A percentile compares a stretch with the other conserved stretches of the same genome.
phyloP scores from a whole-genome alignment of 2,888 invertebrate genomes.

The Endomychus coccineus region DNA sequence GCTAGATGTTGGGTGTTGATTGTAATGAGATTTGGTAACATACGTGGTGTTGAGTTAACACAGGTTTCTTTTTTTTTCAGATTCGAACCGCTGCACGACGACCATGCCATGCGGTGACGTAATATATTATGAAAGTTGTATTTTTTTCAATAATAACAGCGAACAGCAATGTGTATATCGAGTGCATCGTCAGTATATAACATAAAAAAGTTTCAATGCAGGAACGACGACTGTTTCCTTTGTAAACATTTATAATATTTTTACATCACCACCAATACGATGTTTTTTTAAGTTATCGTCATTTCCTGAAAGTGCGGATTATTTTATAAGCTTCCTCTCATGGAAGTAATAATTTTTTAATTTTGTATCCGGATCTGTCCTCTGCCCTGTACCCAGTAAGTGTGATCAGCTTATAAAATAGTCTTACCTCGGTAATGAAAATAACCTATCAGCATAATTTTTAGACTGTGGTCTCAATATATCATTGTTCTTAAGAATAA shows the following conservation, averaged over 20 bases:
- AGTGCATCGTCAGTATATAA: conserved; percentile 34
- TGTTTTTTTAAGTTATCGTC: conserved; percentile 2
- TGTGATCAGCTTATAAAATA: too few species aligned
- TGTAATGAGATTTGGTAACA: too few species aligned
- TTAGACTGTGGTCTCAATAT: conserved; percentile 39
- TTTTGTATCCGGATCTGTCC: too few species aligned
- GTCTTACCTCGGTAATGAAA: too few species aligned
- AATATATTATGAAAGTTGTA: conserved; percentile 33
- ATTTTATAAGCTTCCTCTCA: conserved; percentile 31
- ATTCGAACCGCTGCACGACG: conserved; percentile 42
- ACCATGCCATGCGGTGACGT: conserved; percentile 42
- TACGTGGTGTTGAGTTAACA: too few species aligned
- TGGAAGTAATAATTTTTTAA: too few species aligned
- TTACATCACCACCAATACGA: conserved; percentile 15
- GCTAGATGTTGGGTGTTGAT: too few species aligned
- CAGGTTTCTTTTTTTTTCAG: conserved; percentile 34
- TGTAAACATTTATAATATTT: conserved; percentile 15
- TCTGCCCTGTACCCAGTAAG: too few species aligned
- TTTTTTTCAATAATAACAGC: conserved; percentile 40
- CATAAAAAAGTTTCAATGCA: conserved; percentile 11
- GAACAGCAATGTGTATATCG: conserved; percentile 44
- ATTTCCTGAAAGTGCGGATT: conserved; percentile 28
- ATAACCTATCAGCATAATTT: conserved; percentile 15
- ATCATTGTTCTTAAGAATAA: conserved; percentile 34
- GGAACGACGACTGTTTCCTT: conserved; percentile 6